A percentile compares a stretch with the other conserved stretches of the same genome.
Conservation (phyloP, 1,140 invertebrate species). For the Anadara kagoshimensis region DNA sequence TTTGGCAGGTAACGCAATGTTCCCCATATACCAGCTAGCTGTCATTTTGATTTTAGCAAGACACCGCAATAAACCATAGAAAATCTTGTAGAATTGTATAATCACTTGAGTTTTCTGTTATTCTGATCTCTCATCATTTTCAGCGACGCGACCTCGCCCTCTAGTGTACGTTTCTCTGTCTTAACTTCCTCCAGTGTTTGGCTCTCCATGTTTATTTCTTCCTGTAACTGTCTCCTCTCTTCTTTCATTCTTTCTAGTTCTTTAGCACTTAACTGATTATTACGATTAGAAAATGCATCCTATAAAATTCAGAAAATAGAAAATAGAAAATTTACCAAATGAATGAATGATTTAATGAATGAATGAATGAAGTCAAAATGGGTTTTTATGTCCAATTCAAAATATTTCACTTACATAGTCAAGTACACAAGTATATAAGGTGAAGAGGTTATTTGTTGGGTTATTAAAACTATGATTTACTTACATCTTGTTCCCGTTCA, state of each 20-base stretch:
- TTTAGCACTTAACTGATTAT: conserved; percentile 46
- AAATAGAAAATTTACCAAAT: too few species aligned
- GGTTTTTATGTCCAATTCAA: too few species aligned
- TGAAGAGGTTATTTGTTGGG: too few species aligned
- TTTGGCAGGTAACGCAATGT: too few species aligned
- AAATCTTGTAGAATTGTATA: neutral
- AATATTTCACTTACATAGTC: too few species aligned
- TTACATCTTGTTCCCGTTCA: conserved; percentile 64
- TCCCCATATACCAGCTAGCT: too few species aligned
- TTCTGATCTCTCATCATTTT: conserved; percentile 61
- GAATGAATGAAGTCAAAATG: too few species aligned
- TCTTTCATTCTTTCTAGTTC: conserved; percentile 64
- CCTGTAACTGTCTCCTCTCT: conserved; percentile 60
- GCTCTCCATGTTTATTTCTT: conserved; percentile 57
- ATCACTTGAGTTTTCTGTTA: conserved; percentile 58
- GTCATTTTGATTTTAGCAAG: too few species aligned
- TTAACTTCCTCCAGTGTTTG: conserved; percentile 60
- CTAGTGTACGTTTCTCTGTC: conserved; percentile 54
- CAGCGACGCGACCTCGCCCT: conserved; percentile 57
- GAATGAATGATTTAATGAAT: too few species aligned
- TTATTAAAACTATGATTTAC: neutral
- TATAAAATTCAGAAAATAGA: too few species aligned
- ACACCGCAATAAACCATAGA: too few species aligned
- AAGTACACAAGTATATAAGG: too few species aligned
- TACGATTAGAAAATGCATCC: conserved; percentile 53